These are phyloP conservation scores for Aplocera efformata DNA, from an alignment of 2,888 invertebrate genomes.

Conservation along the genomic window DNA sequence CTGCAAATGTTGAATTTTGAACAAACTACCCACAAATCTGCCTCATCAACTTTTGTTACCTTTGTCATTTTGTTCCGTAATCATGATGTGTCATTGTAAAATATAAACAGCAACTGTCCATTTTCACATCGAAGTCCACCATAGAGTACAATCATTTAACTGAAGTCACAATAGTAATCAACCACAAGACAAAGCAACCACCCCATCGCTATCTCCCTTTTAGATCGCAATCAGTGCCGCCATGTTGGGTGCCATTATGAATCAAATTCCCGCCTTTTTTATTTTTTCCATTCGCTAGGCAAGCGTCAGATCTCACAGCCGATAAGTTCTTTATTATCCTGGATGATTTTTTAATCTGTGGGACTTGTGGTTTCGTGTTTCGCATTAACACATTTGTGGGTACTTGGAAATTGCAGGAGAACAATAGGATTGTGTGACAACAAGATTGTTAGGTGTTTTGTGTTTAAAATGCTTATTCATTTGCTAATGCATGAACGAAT, in stretches of 20 bases:
- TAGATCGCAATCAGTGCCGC: slow-evolving; percentile 74
- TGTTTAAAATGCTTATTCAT: slow-evolving; percentile 2
- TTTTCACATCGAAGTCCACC: neutral
- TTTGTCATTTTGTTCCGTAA: too few species aligned
- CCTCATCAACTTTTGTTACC: too few species aligned
- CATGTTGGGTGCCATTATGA: slow-evolving; percentile 75
- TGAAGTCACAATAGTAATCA: slow-evolving; percentile 46
- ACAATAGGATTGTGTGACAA: slow-evolving; percentile 14
- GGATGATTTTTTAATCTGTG: slow-evolving; percentile 76
- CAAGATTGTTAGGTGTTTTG: slow-evolving; percentile 13
- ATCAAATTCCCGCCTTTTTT: slow-evolving; percentile 75
- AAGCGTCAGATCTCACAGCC: slow-evolving; percentile 72
- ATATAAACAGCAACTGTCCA: neutral
- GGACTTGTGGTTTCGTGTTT: slow-evolving; percentile 51
- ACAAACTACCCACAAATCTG: too few species aligned
- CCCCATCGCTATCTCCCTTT: slow-evolving; percentile 67
- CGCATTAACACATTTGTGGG: slow-evolving; percentile 52
- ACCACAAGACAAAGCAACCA: slow-evolving; percentile 66
- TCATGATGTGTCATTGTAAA: too few species aligned
- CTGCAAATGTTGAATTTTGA: too few species aligned
- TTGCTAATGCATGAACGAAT: too few species aligned
- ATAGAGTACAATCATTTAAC: slow-evolving; percentile 9
- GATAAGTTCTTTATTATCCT: slow-evolving; percentile 77
- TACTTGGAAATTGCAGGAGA: slow-evolving; percentile 13
- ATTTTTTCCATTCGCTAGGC: slow-evolving; percentile 61